Evolutionary conservation across 2,113 vertebrate species (phyloP).

Genomic region (Colius striatus): DNA sequence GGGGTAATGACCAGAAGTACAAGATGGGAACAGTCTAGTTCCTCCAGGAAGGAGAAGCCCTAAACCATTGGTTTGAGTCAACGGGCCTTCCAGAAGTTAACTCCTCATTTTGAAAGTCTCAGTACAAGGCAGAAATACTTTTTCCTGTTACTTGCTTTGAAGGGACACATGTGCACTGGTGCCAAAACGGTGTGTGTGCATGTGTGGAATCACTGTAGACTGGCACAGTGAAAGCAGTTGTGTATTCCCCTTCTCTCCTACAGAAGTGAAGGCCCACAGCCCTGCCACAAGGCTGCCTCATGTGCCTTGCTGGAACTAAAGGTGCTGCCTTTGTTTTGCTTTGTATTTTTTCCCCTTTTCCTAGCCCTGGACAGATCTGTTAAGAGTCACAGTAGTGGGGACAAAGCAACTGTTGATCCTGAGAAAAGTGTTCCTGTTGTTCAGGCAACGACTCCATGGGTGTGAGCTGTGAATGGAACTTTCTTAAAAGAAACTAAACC

Average conservation of each 20-base stretch:
- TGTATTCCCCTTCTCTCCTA: neutral
- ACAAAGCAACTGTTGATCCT: neutral
- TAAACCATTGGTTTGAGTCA: neutral
- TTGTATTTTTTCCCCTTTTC: neutral
- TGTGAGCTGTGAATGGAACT: neutral
- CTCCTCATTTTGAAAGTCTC: neutral
- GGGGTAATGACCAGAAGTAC: neutral
- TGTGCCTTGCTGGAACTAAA: neutral
- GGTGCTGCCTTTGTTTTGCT: neutral
- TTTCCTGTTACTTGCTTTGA: neutral
- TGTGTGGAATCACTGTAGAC: neutral
- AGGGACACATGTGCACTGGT: neutral
- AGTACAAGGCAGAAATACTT: neutral
- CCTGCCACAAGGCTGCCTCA: neutral
- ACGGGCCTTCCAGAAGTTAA: neutral
- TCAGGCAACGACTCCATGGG: neutral
- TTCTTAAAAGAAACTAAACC: neutral
- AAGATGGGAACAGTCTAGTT: neutral
- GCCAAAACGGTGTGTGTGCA: no score
- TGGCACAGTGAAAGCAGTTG: neutral
- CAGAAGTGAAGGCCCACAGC: neutral
- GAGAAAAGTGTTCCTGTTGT: neutral
- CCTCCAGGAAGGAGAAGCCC: neutral
- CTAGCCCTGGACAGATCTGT: neutral
- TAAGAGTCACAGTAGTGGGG: neutral